phyloP scores from a whole-genome alignment of 2,113 vertebrate genomes.

The Cromileptes altivelis region DNA sequence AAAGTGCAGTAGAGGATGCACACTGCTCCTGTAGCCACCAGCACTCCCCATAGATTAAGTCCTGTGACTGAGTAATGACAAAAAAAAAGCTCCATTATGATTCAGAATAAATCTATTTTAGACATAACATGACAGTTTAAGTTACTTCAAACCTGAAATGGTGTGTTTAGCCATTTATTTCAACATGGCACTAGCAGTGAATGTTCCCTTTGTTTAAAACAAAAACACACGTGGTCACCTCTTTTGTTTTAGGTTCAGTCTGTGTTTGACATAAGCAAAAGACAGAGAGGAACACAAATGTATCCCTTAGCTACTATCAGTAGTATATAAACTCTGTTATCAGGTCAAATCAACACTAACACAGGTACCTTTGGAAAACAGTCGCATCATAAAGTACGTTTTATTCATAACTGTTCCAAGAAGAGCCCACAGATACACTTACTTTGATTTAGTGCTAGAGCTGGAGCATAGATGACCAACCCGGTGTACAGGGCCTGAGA shows the following conservation, averaged over 20 bases:
- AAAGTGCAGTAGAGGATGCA: slow-evolving; percentile 88
- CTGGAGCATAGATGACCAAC: slow-evolving; percentile 88
- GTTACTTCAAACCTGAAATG: background rate
- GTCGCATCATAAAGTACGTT: background rate
- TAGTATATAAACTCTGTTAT: background rate
- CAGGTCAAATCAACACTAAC: background rate
- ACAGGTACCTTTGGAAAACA: background rate
- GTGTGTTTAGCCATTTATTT: background rate
- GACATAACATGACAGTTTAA: background rate
- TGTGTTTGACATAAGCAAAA: background rate
- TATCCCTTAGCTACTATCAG: too few relatives aligned
- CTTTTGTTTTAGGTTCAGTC: background rate
- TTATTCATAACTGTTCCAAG: background rate
- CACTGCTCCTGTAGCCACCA: slow-evolving; percentile 85
- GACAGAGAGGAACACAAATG: background rate
- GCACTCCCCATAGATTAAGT: slow-evolving; percentile 87
- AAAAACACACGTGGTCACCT: background rate
- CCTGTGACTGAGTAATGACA: slow-evolving; percentile 81
- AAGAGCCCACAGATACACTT: slow-evolving; percentile 46
- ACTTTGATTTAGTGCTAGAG: slow-evolving; percentile 89
- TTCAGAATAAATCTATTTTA: background rate
- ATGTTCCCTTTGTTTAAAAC: background rate
- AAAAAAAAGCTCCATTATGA: slow-evolving; percentile 15
- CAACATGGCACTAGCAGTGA: background rate
- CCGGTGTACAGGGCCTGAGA: slow-evolving; percentile 85